These are phyloP conservation scores for Noctua janthina DNA, from an alignment of 2,888 invertebrate genomes.

Conservation along the genomic window DNA sequence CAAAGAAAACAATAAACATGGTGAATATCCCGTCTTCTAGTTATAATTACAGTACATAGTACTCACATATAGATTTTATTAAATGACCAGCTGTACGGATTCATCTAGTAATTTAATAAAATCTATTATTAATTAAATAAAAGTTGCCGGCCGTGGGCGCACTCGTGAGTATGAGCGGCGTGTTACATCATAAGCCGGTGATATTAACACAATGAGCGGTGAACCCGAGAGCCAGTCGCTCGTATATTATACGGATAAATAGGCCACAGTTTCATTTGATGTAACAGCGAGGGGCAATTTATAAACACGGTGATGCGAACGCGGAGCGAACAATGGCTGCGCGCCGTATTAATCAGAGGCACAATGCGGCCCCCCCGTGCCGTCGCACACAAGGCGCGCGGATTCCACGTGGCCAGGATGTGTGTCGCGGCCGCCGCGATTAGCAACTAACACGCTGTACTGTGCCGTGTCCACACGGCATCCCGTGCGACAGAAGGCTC, in stretches of 20 bases:
- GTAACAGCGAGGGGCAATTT: slow-evolving; percentile 61
- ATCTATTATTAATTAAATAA: too few species aligned
- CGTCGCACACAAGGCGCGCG: neutral
- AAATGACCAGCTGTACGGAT: too few species aligned
- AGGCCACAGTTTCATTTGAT: slow-evolving; percentile 58
- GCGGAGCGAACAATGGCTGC: slow-evolving; percentile 43
- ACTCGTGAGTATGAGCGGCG: slow-evolving; percentile 8
- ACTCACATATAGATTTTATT: too few species aligned
- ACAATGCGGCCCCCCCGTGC: slow-evolving; percentile 4
- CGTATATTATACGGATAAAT: slow-evolving; percentile 54
- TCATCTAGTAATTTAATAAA: too few species aligned
- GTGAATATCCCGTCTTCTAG: too few species aligned
- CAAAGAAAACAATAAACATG: too few species aligned
- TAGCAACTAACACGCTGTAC: slow-evolving; percentile 5
- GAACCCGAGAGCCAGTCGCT: slow-evolving; percentile 3
- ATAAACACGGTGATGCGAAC: slow-evolving; percentile 48
- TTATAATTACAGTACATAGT: too few species aligned
- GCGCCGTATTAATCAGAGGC: slow-evolving; percentile 47
- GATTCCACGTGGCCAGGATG: slow-evolving; percentile 4
- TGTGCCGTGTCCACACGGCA: neutral
- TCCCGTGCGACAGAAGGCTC: neutral
- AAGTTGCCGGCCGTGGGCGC: neutral
- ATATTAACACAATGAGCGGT: slow-evolving; percentile 40
- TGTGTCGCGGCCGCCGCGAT: slow-evolving; percentile 3
- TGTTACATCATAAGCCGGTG: slow-evolving; percentile 20